Conservation (phyloP, 35 echinoderm and acorn worm species). For the Eucidaris tribuloides region DNA sequence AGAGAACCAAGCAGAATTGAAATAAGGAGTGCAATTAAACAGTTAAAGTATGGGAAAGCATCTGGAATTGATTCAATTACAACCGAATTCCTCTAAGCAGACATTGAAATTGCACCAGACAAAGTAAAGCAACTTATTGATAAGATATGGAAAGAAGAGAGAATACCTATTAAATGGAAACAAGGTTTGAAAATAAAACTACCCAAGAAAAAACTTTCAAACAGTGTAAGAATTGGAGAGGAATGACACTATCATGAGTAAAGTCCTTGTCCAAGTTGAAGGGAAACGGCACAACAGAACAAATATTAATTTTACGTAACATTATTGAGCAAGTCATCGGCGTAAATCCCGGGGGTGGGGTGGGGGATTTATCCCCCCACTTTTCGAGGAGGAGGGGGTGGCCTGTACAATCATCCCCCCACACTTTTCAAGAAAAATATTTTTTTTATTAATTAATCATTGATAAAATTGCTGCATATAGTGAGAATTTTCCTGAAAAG, state of each 20-base stretch:
- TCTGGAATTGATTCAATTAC: constrained; percentile 13
- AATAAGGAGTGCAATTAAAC: neutral
- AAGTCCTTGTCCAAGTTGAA: neutral
- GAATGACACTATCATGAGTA: neutral
- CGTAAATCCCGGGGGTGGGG: neutral
- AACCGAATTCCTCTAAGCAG: neutral
- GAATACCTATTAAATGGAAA: neutral
- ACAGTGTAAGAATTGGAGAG: constrained; percentile 21
- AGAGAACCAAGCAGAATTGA: neutral
- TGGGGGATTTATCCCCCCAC: too few species aligned
- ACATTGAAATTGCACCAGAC: neutral
- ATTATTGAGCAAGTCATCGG: constrained; percentile 23
- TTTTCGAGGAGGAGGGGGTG: too few species aligned
- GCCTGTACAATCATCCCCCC: too few species aligned
- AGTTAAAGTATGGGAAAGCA: neutral
- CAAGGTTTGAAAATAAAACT: neutral
- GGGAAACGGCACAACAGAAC: neutral
- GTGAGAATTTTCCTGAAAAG: too few species aligned
- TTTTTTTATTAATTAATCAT: too few species aligned
- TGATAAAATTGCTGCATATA: too few species aligned
- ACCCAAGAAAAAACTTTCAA: neutral
- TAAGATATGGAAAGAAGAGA: neutral
- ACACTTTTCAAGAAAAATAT: too few species aligned
- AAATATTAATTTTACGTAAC: neutral
- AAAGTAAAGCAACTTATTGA: neutral